Percentiles rank a stretch among this genome's conserved stretches.
phyloP scores from a whole-genome alignment of 2,113 vertebrate species.

The Rhizomys pruinosus region DNA sequence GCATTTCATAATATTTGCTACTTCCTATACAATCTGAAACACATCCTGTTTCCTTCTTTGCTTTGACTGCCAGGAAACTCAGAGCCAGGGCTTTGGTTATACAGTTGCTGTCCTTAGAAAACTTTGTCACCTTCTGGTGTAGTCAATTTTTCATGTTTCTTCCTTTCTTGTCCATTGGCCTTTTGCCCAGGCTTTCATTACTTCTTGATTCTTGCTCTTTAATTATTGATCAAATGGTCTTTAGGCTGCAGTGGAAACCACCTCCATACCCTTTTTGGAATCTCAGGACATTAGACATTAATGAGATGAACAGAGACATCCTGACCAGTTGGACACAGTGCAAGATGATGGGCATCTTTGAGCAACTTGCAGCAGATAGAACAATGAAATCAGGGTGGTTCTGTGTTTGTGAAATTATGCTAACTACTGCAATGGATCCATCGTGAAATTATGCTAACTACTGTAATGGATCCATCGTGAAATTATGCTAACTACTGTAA shows the following conservation, averaged over 20 bases:
- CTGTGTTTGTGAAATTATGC: background rate
- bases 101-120: slow-evolving; percentile 50
- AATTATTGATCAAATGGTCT: slow-evolving; percentile 57
- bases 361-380: background rate
- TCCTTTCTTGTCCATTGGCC: background rate
- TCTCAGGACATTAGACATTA: slow-evolving; percentile 23
- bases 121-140: slow-evolving; percentile 33
- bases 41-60: slow-evolving; percentile 58
- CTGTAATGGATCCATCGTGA: background rate
- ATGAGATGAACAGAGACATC: slow-evolving; percentile 51
- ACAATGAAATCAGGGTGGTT: background rate
- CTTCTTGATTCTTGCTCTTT: slow-evolving; percentile 51
- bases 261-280: slow-evolving; percentile 55
- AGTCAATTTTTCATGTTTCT: slow-evolving; percentile 45
- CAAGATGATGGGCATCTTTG: background rate
- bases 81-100: background rate
- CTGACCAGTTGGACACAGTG: background rate
- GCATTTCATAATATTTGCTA: slow-evolving; percentile 2
- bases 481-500: background rate
- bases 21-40: slow-evolving; percentile 45
- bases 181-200: slow-evolving; percentile 51
- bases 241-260: slow-evolving; percentile 44
- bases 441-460: background rate
- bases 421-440: too few species aligned
- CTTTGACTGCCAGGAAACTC: slow-evolving; percentile 69